Percentiles rank a stretch among this genome's conserved stretches.
phyloP scores from a whole-genome alignment of 2,113 vertebrate genomes.

The Heterotis niloticus region DNA sequence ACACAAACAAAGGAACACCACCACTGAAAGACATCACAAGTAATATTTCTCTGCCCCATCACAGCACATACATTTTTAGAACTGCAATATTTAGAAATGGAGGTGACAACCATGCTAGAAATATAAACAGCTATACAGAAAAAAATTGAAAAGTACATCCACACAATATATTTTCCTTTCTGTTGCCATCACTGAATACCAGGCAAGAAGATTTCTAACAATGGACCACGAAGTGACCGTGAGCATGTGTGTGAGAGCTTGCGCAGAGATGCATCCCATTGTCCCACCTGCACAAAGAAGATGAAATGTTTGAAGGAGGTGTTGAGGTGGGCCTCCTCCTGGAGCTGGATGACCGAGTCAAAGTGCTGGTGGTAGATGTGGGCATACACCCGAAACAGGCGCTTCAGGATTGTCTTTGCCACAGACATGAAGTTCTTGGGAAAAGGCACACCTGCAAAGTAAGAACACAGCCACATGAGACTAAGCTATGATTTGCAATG shows the following conservation, averaged over 20 bases:
- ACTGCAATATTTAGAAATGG: not conserved
- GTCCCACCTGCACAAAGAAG: conserved; percentile 89
- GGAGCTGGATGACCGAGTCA: conserved; percentile 90
- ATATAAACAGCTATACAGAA: not conserved
- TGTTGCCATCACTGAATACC: not conserved
- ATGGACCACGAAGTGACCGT: not conserved
- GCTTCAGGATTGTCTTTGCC: conserved; percentile 93
- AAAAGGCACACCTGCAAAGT: conserved; percentile 79
- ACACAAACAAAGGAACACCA: conserved; percentile 5
- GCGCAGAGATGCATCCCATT: too few relatives aligned
- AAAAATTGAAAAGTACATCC: not conserved
- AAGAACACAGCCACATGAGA: not conserved
- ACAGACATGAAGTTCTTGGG: conserved; percentile 97
- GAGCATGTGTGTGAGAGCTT: too few relatives aligned
- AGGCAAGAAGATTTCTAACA: not conserved
- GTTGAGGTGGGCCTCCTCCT: conserved; percentile 96
- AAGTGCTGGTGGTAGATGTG: conserved; percentile 98
- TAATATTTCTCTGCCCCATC: not conserved
- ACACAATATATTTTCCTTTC: not conserved
- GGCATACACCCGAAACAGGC: conserved; percentile 89
- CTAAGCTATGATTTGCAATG: not conserved
- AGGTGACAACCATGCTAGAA: too few relatives aligned
- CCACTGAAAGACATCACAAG: too few relatives aligned
- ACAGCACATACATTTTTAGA: not conserved
- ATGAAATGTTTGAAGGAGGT: conserved; percentile 99